These are phyloP conservation scores for Pseudomyrmex pallidus DNA, from an alignment of 1,140 invertebrate genomes.

Conservation along the genomic window DNA sequence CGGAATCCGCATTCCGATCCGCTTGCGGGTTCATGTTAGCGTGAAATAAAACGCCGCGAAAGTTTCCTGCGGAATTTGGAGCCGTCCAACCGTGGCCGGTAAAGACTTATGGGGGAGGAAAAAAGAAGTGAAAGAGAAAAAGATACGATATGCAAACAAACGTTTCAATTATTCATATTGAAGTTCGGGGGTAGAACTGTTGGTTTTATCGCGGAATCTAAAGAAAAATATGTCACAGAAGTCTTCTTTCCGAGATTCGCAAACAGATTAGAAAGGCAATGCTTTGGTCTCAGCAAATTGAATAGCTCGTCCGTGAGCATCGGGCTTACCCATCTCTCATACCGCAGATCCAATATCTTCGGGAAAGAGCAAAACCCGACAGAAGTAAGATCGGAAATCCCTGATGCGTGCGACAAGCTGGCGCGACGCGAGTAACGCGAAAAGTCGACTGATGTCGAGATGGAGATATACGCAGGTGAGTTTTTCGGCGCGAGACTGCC, in stretches of 20 bases:
- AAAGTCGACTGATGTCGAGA: constrained; percentile 70
- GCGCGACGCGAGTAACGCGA: constrained; percentile 64
- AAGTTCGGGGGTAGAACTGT: constrained; percentile 17
- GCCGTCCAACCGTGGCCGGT: constrained; percentile 31
- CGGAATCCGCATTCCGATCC: constrained; percentile 66
- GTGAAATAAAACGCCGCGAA: constrained; percentile 20
- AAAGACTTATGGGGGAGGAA: constrained; percentile 52
- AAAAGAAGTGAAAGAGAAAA: constrained; percentile 44
- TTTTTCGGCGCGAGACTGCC: constrained; percentile 9
- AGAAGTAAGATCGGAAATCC: constrained; percentile 52
- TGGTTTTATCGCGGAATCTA: constrained; percentile 8
- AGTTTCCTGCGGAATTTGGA: constrained; percentile 55
- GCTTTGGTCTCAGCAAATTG: constrained; percentile 6
- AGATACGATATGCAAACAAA: constrained; percentile 67
- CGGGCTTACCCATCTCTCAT: constrained; percentile 44
- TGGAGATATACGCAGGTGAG: constrained; percentile 61
- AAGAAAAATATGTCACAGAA: neutral
- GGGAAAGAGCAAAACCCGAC: constrained; percentile 4
- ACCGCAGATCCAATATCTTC: constrained; percentile 36
- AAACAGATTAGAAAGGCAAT: constrained; percentile 40
- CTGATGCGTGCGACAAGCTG: neutral
- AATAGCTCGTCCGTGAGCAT: constrained; percentile 32
- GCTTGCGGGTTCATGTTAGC: neutral
- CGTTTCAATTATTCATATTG: constrained; percentile 70
- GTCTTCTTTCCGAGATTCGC: constrained; percentile 39